Evolutionary conservation across 23 tunicate species (phyloP).

Genomic region (Trididemnum miniatum): DNA sequence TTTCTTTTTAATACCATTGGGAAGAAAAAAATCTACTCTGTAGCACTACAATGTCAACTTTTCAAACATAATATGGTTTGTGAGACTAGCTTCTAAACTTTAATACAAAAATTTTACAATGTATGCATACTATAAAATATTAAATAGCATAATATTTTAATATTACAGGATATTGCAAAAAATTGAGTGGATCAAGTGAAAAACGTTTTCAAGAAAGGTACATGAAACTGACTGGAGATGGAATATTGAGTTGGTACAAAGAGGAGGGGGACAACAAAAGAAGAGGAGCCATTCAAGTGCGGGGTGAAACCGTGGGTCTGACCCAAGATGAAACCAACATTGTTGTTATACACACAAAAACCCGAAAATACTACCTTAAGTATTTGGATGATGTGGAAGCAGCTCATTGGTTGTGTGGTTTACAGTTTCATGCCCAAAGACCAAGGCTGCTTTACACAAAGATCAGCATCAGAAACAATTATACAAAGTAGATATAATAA

Average conservation of each 20-base stretch:
- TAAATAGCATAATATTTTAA: no score
- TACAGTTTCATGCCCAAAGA: background rate
- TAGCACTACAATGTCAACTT: no score
- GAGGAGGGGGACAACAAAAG: constrained; percentile 16
- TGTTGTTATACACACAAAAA: constrained; percentile 11
- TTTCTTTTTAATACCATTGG: no score
- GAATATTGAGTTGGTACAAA: constrained; percentile 41
- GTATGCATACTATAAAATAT: no score
- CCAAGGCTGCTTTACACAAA: background rate
- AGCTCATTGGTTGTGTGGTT: constrained; percentile 3
- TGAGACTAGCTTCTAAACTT: no score
- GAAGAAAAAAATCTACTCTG: no score
- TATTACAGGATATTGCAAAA: constrained; percentile 34
- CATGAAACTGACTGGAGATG: constrained; percentile 29
- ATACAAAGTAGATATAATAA: no score
- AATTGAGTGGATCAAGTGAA: constrained; percentile 35
- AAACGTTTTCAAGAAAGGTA: constrained; percentile 26
- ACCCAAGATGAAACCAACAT: background rate
- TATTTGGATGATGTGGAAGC: constrained; percentile 30
- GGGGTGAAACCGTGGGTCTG: constrained; percentile 24
- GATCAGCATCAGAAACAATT: background rate
- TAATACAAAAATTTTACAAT: no score
- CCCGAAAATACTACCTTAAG: constrained; percentile 24
- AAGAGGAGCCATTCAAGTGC: constrained; percentile 28
- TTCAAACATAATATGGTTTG: no score